Base-by-base conservation (phyloP, 2,888 invertebrate genomes). In the Oscheius sp. region DNA sequence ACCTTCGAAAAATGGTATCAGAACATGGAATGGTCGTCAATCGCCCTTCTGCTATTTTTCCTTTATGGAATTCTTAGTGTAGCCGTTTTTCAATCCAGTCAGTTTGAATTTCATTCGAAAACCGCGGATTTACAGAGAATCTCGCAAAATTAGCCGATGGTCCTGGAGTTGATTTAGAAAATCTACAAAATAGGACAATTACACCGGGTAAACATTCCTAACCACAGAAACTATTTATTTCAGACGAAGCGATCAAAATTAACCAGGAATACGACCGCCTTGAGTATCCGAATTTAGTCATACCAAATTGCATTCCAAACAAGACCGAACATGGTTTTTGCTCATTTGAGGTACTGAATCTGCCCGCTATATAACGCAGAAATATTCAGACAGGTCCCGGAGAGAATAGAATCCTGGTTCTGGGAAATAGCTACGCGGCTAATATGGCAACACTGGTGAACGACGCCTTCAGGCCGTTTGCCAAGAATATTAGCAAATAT, bases 381-480 rank as follows among this genome's bases (percentile, higher is more conserved):
- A 1, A 13, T 1, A 2, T 69, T 69, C 27, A 69, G 61, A 16
- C n/a, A 27, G 55, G 53, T 35, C 72, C 59, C n/a, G 80, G 80
- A 13, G 63, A 74, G 21, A 49, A 74, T 58, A 72, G 43, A 9
- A 70, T 76, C 1, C 66, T 75, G 13, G 27, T 80, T 16, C 68
- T 80, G 1, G 80, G 80, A 25, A 80, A 80, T 55, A 79, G 79
- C 63, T 74, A 75, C 59, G 69, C 76, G n/a, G 56, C 77, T 9
- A 79, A 79, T 59, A 41, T 77, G 12, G 77, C 59, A 1, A 35
- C 68, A 9, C n/a, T 79, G 41, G 76, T 77, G 13, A 77, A 74
- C 46, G 73, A 76, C 3, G 69, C 58, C 27, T 58, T 58, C 35
- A 7, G 58, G 3, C 27, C 9, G 27, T 25, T 75, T 13, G 77